These are phyloP conservation scores for Bradynema listronoti DNA, from an alignment of 1,140 invertebrate genomes.

Conservation along the genomic window DNA sequence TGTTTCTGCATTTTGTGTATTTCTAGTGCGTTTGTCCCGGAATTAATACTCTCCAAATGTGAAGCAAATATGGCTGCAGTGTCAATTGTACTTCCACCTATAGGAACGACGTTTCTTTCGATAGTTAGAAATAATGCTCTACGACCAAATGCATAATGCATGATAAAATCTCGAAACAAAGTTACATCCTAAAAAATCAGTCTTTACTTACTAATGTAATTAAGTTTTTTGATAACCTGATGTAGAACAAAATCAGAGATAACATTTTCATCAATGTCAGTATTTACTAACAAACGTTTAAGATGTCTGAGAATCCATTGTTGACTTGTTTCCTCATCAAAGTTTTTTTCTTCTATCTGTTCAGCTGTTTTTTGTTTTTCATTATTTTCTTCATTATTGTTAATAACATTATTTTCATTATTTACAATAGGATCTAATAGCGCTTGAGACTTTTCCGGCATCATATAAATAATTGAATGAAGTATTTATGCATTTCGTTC, in stretches of 20 bases:
- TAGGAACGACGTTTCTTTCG: neutral
- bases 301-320: conserved; percentile 7
- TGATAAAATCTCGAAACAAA: neutral
- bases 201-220: neutral
- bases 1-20: conserved; percentile 1
- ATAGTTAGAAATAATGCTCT: neutral
- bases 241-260: conserved; percentile 2
- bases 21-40: neutral
- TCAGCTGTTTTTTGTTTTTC: no score
- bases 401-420: no score
- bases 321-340: conserved; percentile 7
- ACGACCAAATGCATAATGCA: neutral
- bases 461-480: no score
- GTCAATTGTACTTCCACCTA: neutral
- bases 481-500: no score
- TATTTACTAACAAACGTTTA: neutral
- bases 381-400: no score
- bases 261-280: neutral
- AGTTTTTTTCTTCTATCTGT: no score
- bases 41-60: neutral
- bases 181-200: conserved; percentile 4
- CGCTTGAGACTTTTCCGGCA: no score
- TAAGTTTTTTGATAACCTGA: neutral
- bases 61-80: neutral
- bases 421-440: no score